Percentiles rank a stretch among this genome's conserved stretches.
Conservation (phyloP, 2,888 invertebrate genomes). For the Agrenia bidenticulata region DNA sequence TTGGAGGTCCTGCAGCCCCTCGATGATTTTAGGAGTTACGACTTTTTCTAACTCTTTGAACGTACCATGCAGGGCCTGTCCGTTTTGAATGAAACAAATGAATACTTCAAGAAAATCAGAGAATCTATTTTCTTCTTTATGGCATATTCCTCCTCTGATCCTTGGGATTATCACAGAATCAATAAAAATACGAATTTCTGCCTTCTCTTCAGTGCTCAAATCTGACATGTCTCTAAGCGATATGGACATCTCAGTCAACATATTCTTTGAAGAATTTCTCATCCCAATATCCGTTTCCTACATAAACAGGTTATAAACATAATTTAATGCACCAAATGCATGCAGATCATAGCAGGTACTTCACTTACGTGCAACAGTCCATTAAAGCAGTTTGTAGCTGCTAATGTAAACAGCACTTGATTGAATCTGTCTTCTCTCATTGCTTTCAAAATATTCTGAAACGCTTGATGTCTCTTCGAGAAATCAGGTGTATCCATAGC, state of each 20-base stretch:
- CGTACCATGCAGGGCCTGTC: conserved; percentile 34
- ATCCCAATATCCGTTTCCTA: conserved; percentile 44
- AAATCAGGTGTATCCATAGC: conserved; percentile 41
- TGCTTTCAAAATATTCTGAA: conserved; percentile 26
- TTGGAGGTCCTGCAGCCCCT: conserved; percentile 38
- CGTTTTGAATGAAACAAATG: conserved; percentile 29
- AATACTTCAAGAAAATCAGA: conserved; percentile 35
- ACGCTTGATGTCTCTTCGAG: conserved; percentile 33
- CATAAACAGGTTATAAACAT: too few relatives aligned
- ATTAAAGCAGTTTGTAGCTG: conserved; percentile 35
- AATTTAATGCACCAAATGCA: too few relatives aligned
- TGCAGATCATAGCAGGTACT: too few relatives aligned
- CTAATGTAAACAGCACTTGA: conserved; percentile 14
- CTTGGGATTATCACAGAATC: conserved; percentile 35
- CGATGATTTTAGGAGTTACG: conserved; percentile 29
- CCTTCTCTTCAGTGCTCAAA: not conserved
- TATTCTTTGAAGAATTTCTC: conserved; percentile 32
- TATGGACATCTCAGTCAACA: conserved; percentile 28
- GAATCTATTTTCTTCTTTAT: conserved; percentile 38
- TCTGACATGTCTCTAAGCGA: not conserved
- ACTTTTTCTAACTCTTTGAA: conserved; percentile 36
- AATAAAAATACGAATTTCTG: conserved; percentile 27
- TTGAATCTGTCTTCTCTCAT: conserved; percentile 22
- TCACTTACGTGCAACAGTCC: conserved; percentile 28
- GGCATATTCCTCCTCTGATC: conserved; percentile 29